phyloP scores from a whole-genome alignment of 2,888 invertebrate species.

The Archips crataeganus region DNA sequence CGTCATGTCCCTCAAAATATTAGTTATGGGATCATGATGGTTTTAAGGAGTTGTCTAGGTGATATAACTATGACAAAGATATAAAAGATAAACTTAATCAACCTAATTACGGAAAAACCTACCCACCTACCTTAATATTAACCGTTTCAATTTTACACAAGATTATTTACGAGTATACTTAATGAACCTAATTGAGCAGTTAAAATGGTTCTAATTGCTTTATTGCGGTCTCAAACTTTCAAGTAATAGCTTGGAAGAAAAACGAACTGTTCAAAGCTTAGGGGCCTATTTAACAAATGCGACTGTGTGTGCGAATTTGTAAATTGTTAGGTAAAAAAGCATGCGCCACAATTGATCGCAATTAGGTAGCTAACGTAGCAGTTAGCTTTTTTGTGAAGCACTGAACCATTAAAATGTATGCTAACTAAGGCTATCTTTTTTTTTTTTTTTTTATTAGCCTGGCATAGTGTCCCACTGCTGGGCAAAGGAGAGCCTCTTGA shows the following conservation, averaged over 20 bases:
- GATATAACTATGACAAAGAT: no score
- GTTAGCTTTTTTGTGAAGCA: neutral
- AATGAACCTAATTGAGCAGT: slow-evolving; percentile 3
- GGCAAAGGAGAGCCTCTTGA: no score
- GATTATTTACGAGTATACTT: neutral
- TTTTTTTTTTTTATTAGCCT: no score
- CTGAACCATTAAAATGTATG: no score
- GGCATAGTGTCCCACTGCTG: no score
- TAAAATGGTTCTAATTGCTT: slow-evolving; percentile 15
- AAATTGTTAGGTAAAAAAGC: neutral
- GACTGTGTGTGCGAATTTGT: neutral
- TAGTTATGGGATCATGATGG: no score
- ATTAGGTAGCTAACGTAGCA: neutral
- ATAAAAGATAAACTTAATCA: no score
- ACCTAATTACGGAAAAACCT: no score
- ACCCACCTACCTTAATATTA: no score
- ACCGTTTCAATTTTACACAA: neutral
- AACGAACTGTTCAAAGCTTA: neutral
- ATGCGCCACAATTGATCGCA: neutral
- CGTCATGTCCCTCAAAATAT: no score
- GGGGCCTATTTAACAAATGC: neutral
- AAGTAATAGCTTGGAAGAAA: neutral
- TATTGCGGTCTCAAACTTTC: slow-evolving; percentile 13
- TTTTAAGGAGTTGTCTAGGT: no score
- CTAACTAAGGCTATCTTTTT: no score